Base-by-base conservation (phyloP, 1,140 invertebrate species). In the Orius insidiosus region DNA sequence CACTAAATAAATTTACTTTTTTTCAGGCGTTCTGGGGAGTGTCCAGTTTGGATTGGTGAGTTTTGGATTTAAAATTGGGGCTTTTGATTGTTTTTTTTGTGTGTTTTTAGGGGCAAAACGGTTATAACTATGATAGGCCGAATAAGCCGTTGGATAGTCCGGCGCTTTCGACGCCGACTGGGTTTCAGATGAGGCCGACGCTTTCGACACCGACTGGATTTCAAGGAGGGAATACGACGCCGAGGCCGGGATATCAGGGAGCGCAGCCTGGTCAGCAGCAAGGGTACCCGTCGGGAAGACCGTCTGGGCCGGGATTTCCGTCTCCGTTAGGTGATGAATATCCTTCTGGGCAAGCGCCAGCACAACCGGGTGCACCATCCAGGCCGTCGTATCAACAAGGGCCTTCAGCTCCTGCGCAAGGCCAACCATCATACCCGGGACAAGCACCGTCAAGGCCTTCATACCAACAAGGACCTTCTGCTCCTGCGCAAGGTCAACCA, bases 61-160 rank as follows among this genome's bases (percentile, higher is more conserved):
- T n/a, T n/a, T n/a, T n/a, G 14, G n/a, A n/a, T 36, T 3, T 36
- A 11, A n/a, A n/a, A n/a, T n/a, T 36, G 35, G 35, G n/a, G 14
- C 9, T 15, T 5, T 3, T 36, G n/a, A n/a, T n/a, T n/a, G n/a
- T n/a, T n/a, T 15, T 36, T 36, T 15, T 11, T 11, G 14, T 36
- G 35, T 48, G n/a, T 19, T 48, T 50, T 38, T 33, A 66, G 64
- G 66, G 62, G 9, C 65, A 70, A 59, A 63, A 53, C 52, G 69
- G 69, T 5, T 72, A 72, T 50, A 67, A 66, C 40, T 72, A n/a
- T n/a, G 65, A 69, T 47, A 61, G 62, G 53, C 70, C 70, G 3
- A 56, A 63, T 15, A 62, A 62, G 47, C 64, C 68, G 0, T 67
- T 70, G 50, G 54, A 57, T 11, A 7, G 24, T 24, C 24, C 24